A percentile compares a stretch with the other conserved stretches of the same genome.
These are phyloP conservation scores for Matsumurasca onukii DNA, from an alignment of 1,140 invertebrate genomes.

Conservation along the genomic window DNA sequence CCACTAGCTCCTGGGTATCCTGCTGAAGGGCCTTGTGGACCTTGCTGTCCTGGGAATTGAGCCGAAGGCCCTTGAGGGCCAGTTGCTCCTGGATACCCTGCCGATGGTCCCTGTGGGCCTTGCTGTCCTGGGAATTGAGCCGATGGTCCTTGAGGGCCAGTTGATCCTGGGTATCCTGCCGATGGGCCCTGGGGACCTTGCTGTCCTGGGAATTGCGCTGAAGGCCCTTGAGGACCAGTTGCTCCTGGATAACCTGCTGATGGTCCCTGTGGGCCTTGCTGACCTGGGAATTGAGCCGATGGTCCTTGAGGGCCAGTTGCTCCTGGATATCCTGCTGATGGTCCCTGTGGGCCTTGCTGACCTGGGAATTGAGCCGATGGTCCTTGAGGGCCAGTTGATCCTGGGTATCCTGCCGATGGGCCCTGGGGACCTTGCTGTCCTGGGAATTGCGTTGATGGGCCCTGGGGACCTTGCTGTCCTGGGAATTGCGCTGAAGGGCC, in stretches of 20 bases:
- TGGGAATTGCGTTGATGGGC: slow-evolving; percentile 31
- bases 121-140: slow-evolving; percentile 33
- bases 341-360: slow-evolving; percentile 42
- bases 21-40: slow-evolving; percentile 43
- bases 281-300: slow-evolving; percentile 28
- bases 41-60: slow-evolving; percentile 35
- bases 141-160: slow-evolving; percentile 39
- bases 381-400: slow-evolving; percentile 41
- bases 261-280: slow-evolving; percentile 39
- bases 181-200: slow-evolving; percentile 42
- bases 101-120: slow-evolving; percentile 38
- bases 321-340: slow-evolving; percentile 38
- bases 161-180: slow-evolving; percentile 34
- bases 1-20: slow-evolving; percentile 39
- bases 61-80: slow-evolving; percentile 44
- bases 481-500: slow-evolving; percentile 35
- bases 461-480: slow-evolving; percentile 32
- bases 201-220: slow-evolving; percentile 38
- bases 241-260: slow-evolving; percentile 37
- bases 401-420: slow-evolving; percentile 38
- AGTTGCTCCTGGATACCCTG: slow-evolving; percentile 43
- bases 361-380: slow-evolving; percentile 41
- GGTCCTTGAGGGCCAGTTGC: slow-evolving; percentile 40
- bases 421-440: slow-evolving; percentile 38
- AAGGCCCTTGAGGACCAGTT: slow-evolving; percentile 42